Evolutionary conservation across 2,888 invertebrate genomes (phyloP), one percentile per base, ranked within the genome.

Genomic region (Drosophila leonis): DNA sequence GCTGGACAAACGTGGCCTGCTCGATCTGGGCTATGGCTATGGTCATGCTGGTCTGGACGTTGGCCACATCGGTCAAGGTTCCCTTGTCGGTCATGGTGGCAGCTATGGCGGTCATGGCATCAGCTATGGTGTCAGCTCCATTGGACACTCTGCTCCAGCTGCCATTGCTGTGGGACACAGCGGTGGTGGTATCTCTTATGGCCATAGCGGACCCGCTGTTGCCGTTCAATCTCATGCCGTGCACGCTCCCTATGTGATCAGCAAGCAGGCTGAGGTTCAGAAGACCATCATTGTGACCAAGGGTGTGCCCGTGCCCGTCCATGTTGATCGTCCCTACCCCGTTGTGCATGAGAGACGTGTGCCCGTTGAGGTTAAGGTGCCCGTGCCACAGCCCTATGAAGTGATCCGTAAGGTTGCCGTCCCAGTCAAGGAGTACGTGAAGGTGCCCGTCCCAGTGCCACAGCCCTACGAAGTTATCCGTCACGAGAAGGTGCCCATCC

Each of bases 1-100:
- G 93, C 94, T 96, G 92, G 96, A 96, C 93, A 97, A 97, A 93
- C 96, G 97, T 83, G 97, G 97, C 81, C 95, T 97, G 84, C 94
- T 96, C 69, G 95, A 96, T 91, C 94, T 97, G 91, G 97, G 97
- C 83, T 96, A 97, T 88, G 97, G 97, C 62, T 97, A 97, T 92
- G 96, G 96, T 70, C 94, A 95, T 90, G 95, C 95, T 88, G 96
- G 96, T 80, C 95, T 96, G 77, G 96, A 96, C 91, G 93, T 96
- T 76, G 97, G 97, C 56, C 95, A 96, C 92, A 94, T 96, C 83
- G 96, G 96, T 61, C 95, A 95, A 37, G 95, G 94, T 9, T 95
- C 95, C 27, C 93, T 95, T 91, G 82, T 80, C 48, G 90, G 90
- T 37, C 46, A 72, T 44, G 92, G 92, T 13, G 78, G 67, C 33